These are phyloP conservation scores for Drosophila ohnishii DNA, from an alignment of 1,140 invertebrate species.

Conservation along the genomic window DNA sequence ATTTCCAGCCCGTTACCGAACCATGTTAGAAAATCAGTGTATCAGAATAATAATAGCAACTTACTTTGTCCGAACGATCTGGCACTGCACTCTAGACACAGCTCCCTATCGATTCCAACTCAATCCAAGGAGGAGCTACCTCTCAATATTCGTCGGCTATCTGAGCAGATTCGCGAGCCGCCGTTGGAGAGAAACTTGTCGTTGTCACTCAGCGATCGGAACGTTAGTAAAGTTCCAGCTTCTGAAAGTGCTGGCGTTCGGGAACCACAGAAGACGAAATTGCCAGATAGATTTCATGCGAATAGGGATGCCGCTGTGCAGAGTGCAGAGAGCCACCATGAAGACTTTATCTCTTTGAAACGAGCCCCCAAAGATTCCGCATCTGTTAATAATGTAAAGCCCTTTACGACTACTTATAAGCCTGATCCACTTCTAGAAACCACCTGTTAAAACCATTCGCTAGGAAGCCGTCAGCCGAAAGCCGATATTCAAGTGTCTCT, in stretches of 20 bases:
- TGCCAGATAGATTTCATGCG: constrained; percentile 14
- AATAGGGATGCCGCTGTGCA: constrained; percentile 35
- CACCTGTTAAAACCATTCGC: constrained; percentile 71
- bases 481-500: constrained; percentile 52
- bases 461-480: constrained; percentile 47
- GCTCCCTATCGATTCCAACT: constrained; percentile 69
- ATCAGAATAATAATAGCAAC: constrained; percentile 38
- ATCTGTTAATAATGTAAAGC: constrained; percentile 47
- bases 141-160: constrained; percentile 73
- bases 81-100: constrained; percentile 67
- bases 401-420: constrained; percentile 54
- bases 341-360: constrained; percentile 22
- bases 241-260: constrained; percentile 17
- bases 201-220: constrained; percentile 57
- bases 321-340: constrained; percentile 24
- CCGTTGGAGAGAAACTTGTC: constrained; percentile 32
- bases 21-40: constrained; percentile 27
- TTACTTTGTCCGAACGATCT: constrained; percentile 28
- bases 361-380: constrained; percentile 48
- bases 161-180: constrained; percentile 69
- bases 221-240: constrained; percentile 43
- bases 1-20: constrained; percentile 52
- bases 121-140: constrained; percentile 70
- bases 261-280: not conserved
- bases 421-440: constrained; percentile 73